These are phyloP conservation scores for Cochlearius cochlearius DNA, from an alignment of 2,113 vertebrate genomes.

Conservation along the genomic window DNA sequence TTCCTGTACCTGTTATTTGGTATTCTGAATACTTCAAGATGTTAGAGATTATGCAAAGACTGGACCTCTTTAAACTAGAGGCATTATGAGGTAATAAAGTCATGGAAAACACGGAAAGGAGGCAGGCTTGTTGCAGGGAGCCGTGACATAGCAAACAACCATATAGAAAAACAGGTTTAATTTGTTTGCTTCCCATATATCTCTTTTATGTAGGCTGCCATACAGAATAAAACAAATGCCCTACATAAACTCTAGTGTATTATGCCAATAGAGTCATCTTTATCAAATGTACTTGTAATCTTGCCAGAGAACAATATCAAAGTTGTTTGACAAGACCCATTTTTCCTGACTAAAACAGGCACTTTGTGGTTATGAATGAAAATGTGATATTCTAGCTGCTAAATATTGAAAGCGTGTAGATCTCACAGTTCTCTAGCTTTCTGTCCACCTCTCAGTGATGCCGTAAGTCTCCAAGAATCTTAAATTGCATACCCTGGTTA, in stretches of 20 bases:
- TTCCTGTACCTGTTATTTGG: neutral
- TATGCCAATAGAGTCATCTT: conserved; percentile 5
- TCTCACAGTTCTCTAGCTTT: neutral
- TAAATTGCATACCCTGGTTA: neutral
- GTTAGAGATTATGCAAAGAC: neutral
- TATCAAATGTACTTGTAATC: conserved; percentile 2
- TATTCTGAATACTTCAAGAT: neutral
- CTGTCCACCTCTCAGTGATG: neutral
- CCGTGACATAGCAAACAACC: neutral
- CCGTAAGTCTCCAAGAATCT: neutral
- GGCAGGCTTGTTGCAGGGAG: neutral
- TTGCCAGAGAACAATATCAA: neutral
- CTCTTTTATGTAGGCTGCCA: neutral
- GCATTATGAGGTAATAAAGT: neutral
- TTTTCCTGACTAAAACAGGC: conserved; percentile 20
- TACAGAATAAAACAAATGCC: neutral
- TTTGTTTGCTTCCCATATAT: neutral
- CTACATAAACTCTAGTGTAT: neutral
- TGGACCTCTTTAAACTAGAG: neutral
- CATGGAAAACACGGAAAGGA: neutral
- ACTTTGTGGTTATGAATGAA: conserved; percentile 9
- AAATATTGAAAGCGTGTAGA: neutral
- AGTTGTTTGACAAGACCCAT: conserved; percentile 5
- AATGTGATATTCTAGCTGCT: neutral
- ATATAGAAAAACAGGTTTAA: neutral